These are phyloP conservation scores for Anthophora plumipes DNA, from an alignment of 2,888 invertebrate species.

Conservation along the genomic window DNA sequence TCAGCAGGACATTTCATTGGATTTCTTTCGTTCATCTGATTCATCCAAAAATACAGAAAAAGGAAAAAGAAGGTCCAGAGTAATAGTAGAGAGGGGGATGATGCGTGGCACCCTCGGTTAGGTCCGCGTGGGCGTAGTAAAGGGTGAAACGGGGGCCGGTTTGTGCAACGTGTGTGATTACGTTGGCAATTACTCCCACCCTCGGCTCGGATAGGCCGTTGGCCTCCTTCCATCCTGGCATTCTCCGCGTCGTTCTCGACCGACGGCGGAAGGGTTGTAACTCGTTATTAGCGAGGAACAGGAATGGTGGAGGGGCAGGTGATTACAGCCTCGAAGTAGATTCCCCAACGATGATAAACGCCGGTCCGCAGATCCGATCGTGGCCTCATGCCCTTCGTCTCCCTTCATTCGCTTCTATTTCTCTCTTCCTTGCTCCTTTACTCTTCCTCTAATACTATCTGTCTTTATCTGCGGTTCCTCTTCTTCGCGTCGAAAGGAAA, in stretches of 20 bases:
- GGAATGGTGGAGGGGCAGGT: slow-evolving; percentile 71
- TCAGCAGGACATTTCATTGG: slow-evolving; percentile 63
- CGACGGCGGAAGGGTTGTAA: slow-evolving; percentile 80
- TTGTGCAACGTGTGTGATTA: slow-evolving; percentile 82
- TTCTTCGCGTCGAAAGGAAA: slow-evolving; percentile 39
- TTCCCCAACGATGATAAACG: slow-evolving; percentile 81
- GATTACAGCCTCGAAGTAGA: slow-evolving; percentile 81
- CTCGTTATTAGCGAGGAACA: slow-evolving; percentile 81
- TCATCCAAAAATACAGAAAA: slow-evolving; percentile 71
- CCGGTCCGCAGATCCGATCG: slow-evolving; percentile 77
- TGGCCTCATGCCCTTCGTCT: slow-evolving; percentile 54
- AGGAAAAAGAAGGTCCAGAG: slow-evolving; percentile 68
- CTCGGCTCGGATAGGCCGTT: slow-evolving; percentile 59
- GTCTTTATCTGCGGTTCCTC: slow-evolving; percentile 8
- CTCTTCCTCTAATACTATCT: background rate
- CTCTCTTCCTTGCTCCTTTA: background rate
- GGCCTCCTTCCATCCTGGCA: slow-evolving; percentile 54
- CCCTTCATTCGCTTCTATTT: too few relatives aligned
- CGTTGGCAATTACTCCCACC: slow-evolving; percentile 83
- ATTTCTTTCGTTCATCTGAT: slow-evolving; percentile 71
- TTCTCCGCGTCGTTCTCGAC: slow-evolving; percentile 62
- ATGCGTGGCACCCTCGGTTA: slow-evolving; percentile 71
- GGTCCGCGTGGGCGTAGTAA: slow-evolving; percentile 55
- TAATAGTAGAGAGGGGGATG: slow-evolving; percentile 44
- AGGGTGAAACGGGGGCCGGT: slow-evolving; percentile 68